These are phyloP conservation scores for Calameuta filiformis DNA, from an alignment of 2,888 invertebrate species.

Conservation along the genomic window DNA sequence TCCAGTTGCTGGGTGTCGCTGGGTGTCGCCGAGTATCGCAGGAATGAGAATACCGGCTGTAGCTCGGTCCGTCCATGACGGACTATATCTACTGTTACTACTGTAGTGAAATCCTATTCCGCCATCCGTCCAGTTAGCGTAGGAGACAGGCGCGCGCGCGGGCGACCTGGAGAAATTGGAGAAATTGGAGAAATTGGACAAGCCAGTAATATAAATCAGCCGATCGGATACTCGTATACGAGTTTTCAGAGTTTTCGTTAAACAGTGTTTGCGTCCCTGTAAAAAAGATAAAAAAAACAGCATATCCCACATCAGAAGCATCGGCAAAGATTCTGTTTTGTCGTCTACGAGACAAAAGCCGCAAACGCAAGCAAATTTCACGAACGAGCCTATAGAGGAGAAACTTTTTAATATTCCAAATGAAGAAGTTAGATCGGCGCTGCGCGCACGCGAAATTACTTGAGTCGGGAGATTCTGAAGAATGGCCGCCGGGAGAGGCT, in stretches of 20 bases:
- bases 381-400: background rate
- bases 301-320: background rate
- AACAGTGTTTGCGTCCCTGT: slow-evolving; percentile 7
- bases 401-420: slow-evolving; percentile 38
- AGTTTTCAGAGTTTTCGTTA: slow-evolving; percentile 11
- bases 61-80: no score
- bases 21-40: background rate
- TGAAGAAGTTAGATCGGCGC: slow-evolving; percentile 26
- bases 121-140: no score
- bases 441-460: background rate
- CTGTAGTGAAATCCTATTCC: no score
- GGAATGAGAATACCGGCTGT: background rate
- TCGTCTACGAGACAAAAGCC: slow-evolving; percentile 7
- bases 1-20: background rate
- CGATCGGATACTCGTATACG: slow-evolving; percentile 9
- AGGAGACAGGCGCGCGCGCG: background rate
- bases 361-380: slow-evolving; percentile 21
- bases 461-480: background rate
- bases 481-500: slow-evolving; percentile 14
- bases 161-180: background rate
- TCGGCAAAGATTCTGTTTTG: slow-evolving; percentile 10
- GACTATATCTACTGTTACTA: no score
- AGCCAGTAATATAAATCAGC: slow-evolving; percentile 11
- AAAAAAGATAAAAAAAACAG: no score
- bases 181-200: background rate